Conservation (phyloP, 2,888 invertebrate species). For the Perizoma flavofasciatum region DNA sequence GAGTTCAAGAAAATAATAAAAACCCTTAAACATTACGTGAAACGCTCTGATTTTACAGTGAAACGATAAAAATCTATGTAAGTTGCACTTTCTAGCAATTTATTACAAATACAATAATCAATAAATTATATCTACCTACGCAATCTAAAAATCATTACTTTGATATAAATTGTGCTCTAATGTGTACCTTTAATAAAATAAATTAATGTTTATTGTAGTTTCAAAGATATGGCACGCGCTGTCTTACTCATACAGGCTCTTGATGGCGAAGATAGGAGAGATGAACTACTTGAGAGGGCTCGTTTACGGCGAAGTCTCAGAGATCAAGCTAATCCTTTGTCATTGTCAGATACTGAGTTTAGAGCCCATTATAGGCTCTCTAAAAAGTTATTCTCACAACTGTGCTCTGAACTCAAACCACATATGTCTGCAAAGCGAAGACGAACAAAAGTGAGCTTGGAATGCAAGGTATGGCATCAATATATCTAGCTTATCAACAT, state of each 20-base stretch:
- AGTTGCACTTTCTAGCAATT: too few species aligned
- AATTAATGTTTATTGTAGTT: constrained; percentile 13
- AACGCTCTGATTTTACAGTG: too few species aligned
- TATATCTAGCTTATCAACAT: neutral
- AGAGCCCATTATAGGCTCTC: constrained; percentile 8
- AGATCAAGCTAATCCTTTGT: constrained; percentile 11
- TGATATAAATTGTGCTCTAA: too few species aligned
- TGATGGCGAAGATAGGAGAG: constrained; percentile 12
- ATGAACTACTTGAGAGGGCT: constrained; percentile 11
- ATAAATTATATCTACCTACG: too few species aligned
- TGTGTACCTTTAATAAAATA: too few species aligned
- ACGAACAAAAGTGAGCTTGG: constrained; percentile 45
- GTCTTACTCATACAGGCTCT: constrained; percentile 11
- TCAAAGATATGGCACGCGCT: constrained; percentile 13
- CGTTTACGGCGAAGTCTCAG: constrained; percentile 11
- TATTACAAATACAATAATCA: too few species aligned
- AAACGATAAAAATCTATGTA: too few species aligned
- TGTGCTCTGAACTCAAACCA: constrained; percentile 13
- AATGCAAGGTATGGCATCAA: constrained; percentile 31
- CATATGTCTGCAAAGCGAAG: constrained; percentile 11
- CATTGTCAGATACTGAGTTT: constrained; percentile 13
- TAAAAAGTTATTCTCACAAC: constrained; percentile 1
- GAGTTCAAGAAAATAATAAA: too few species aligned
- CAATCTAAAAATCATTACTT: too few species aligned
- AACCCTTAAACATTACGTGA: too few species aligned